Conservation (phyloP, 2,888 invertebrate species). For the Morinoia aosen region DNA sequence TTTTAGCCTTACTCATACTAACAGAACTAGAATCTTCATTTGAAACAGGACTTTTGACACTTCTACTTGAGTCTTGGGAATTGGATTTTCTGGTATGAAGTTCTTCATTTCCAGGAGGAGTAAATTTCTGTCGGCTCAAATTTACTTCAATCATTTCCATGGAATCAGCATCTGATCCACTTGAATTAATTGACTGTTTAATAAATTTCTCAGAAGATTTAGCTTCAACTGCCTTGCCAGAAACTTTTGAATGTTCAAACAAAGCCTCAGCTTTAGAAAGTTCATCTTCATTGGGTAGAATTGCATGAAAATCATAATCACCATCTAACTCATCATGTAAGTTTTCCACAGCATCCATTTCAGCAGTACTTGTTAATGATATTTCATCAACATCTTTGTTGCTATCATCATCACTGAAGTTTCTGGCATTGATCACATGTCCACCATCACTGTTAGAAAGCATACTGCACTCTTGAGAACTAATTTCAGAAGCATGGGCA, state of each 20-base stretch:
- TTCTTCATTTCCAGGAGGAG: background rate
- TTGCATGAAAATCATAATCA: background rate
- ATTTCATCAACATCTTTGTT: slow-evolving; percentile 1
- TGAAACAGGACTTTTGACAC: background rate
- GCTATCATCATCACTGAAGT: background rate
- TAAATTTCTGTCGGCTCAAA: background rate
- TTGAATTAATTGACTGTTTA: too few species aligned
- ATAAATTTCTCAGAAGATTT: too few species aligned
- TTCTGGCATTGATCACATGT: background rate
- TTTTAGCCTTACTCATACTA: background rate
- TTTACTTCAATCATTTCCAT: background rate
- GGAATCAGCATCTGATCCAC: background rate
- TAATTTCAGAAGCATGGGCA: background rate
- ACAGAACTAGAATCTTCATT: background rate
- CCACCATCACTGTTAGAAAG: background rate
- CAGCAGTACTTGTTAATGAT: background rate
- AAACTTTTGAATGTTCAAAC: background rate
- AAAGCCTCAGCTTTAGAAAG: background rate
- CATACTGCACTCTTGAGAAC: background rate
- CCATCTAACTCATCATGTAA: background rate
- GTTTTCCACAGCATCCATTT: slow-evolving; percentile 9
- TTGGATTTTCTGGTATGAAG: background rate
- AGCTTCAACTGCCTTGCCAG: background rate
- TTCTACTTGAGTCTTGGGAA: background rate
- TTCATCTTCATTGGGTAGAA: background rate